Conservation (phyloP, 2,113 vertebrate genomes). For the Callipepla squamata region DNA sequence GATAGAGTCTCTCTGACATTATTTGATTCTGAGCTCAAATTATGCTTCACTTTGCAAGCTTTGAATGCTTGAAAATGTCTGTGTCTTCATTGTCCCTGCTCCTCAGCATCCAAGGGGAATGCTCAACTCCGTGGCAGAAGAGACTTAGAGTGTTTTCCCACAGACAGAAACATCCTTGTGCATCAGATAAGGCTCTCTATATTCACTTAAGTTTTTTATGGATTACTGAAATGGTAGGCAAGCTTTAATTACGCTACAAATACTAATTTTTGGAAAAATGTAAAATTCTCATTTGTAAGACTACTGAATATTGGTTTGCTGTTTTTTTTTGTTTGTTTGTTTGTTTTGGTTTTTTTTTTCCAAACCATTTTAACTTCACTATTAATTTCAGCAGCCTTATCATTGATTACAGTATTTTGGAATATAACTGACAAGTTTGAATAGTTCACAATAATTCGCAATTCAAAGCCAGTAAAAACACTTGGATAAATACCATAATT, state of each 20-base stretch:
- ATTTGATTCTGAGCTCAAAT: not conserved
- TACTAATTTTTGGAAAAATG: conserved; percentile 44
- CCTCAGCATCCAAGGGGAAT: not conserved
- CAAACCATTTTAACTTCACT: not conserved
- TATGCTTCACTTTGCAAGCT: not conserved
- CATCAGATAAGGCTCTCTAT: not conserved
- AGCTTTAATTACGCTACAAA: conserved; percentile 39
- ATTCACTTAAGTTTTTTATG: not conserved
- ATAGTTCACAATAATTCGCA: not conserved
- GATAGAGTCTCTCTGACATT: not conserved
- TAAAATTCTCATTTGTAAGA: conserved; percentile 43
- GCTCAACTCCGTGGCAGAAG: not conserved
- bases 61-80: not conserved
- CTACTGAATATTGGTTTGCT: conserved; percentile 17
- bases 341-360: not conserved
- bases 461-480: not conserved
- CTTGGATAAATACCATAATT: not conserved
- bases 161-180: not conserved
- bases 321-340: not conserved
- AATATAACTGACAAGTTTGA: not conserved
- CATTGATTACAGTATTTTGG: not conserved
- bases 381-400: not conserved
- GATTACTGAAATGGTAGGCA: conserved; percentile 23
- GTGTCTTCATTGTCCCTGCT: not conserved
- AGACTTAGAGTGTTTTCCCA: not conserved